Base-by-base conservation (phyloP, 64 coral and sea anemone genomes). In the Stichodactyla helianthus region DNA sequence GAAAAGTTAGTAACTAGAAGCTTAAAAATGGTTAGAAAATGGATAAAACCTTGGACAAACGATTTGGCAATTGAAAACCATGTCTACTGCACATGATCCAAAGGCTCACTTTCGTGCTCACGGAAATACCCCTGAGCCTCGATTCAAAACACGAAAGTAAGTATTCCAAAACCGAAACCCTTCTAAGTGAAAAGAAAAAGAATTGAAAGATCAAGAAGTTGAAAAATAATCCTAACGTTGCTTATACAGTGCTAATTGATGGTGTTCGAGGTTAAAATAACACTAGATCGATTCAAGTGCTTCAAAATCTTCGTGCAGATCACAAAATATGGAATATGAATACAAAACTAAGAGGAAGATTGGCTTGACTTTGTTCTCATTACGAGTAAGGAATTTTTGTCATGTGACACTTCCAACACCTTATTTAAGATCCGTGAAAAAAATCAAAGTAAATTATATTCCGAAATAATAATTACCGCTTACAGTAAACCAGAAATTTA, bases 1-100 rank as follows among this genome's bases (percentile, higher is more conserved):
- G 63, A 68, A 68, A 67, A 7, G 19, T 68, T 68, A 68, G 63
- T 68, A 23, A 68, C 63, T 68, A 68, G 63, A 68, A n/a, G 63
- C 63, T 68, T 68, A 68, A 68, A 68, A 68, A 68, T 68, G 63
- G n/a, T 68, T 68, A 68, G 63, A 68, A 68, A 60, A 68, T 68
- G 18, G 63, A 68, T 68, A 68, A 68, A 68, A 68, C 63, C 63
- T 68, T 68, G 5, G 63, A 68, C 63, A 68, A 68, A 26, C 7
- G 19, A 22, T 68, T n/a, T 22, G 63, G 18, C 63, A 6, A 68
- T 68, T 20, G n/a, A 44, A 44, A 44, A 7, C 63, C 8, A 6
- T 68, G 63, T n/a, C 63, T 68, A 68, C 19, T 22, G 63, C 63
- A 20, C 63, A 23, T 68, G 63, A 68, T 68, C 63, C 19, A 67